Conservation (phyloP, 2,797 vertebrate species). For the Melanotaenia trifasciata region DNA sequence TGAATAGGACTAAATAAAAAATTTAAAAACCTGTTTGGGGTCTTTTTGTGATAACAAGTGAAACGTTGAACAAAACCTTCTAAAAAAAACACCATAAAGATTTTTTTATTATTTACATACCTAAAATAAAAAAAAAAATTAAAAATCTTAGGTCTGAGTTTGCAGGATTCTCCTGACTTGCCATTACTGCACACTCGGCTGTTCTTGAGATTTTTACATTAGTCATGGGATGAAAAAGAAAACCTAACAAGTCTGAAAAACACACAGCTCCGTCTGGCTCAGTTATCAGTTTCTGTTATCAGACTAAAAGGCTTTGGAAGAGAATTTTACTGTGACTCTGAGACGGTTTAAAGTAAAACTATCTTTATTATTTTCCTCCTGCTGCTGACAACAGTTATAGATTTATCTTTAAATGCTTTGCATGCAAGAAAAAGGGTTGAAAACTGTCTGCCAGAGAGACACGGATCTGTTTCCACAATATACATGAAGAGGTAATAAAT, state of each 20-base stretch:
- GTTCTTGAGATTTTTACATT: slow-evolving; percentile 53
- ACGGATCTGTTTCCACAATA: slow-evolving; percentile 29
- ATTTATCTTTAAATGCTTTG: slow-evolving; percentile 34
- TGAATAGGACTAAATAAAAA: background rate
- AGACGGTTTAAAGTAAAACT: slow-evolving; percentile 57
- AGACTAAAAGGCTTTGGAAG: slow-evolving; percentile 34
- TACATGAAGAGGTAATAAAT: slow-evolving; percentile 19
- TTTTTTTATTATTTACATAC: slow-evolving; percentile 4
- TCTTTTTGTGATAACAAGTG: background rate
- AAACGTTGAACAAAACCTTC: background rate
- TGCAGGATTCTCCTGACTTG: slow-evolving; percentile 41
- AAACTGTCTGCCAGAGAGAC: slow-evolving; percentile 26
- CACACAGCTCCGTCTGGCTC: slow-evolving; percentile 22
- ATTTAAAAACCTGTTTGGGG: background rate
- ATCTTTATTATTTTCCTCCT: slow-evolving; percentile 42
- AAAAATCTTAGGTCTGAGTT: slow-evolving; percentile 42
- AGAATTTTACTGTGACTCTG: slow-evolving; percentile 47
- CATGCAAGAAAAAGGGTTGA: slow-evolving; percentile 40
- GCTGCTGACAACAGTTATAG: slow-evolving; percentile 24
- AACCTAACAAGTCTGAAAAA: slow-evolving; percentile 63
- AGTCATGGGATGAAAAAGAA: slow-evolving; percentile 60
- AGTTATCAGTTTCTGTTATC: slow-evolving; percentile 55
- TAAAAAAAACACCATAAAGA: background rate
- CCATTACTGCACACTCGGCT: slow-evolving; percentile 34
- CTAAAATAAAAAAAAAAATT: slow-evolving; percentile 50